Evolutionary conservation across 2,888 invertebrate species (phyloP).

Genomic region (Euplexia lucipara): DNA sequence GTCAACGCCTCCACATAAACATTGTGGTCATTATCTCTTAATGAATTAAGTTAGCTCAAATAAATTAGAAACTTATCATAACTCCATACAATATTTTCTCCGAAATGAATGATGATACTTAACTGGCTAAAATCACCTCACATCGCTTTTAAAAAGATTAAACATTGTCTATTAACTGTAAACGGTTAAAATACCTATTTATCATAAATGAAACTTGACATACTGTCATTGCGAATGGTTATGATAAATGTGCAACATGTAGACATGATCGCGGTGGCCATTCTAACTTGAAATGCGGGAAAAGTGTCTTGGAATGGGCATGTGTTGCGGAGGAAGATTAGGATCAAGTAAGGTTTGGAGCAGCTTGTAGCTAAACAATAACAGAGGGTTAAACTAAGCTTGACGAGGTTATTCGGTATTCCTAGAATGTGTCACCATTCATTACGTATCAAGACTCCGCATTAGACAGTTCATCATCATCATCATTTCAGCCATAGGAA

Average conservation of each 20-base stretch:
- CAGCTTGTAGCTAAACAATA: too few species aligned
- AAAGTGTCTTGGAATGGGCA: neutral
- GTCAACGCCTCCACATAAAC: too few species aligned
- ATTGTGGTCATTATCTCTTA: neutral
- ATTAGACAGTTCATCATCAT: too few species aligned
- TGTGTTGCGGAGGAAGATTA: too few species aligned
- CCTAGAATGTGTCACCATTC: too few species aligned
- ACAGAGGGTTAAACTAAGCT: too few species aligned
- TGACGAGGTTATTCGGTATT: too few species aligned
- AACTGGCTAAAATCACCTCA: slow-evolving; percentile 2
- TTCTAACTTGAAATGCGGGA: neutral
- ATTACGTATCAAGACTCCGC: too few species aligned
- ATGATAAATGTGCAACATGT: slow-evolving; percentile 10
- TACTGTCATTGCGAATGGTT: slow-evolving; percentile 10
- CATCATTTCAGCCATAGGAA: too few species aligned
- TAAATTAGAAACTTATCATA: neutral
- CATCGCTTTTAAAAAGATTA: neutral
- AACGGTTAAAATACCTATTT: slow-evolving; percentile 12
- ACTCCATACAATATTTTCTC: neutral
- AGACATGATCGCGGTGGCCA: neutral
- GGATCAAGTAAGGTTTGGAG: too few species aligned
- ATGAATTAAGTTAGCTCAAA: neutral
- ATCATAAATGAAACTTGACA: slow-evolving; percentile 11
- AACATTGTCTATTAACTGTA: neutral
- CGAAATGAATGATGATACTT: slow-evolving; percentile 16